These are phyloP conservation scores for Parauchenoglanis punctatus DNA, from an alignment of 2,797 vertebrate genomes.

Conservation along the genomic window DNA sequence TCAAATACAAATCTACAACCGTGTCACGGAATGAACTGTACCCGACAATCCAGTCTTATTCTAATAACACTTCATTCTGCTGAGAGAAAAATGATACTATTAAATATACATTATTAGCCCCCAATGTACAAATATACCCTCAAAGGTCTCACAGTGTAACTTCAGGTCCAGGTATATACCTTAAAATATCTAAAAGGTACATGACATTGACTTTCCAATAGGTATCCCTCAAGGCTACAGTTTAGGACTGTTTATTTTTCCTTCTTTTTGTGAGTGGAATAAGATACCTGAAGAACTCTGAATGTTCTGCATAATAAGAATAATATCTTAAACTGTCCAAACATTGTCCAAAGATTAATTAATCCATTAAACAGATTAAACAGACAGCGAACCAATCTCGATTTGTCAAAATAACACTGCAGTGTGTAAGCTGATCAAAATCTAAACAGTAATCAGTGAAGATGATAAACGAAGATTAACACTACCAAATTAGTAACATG, in stretches of 20 bases:
- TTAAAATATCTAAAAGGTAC: background rate
- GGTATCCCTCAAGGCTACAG: constrained; percentile 9
- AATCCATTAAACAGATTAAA: background rate
- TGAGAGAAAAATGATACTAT: constrained; percentile 16
- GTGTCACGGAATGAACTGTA: constrained; percentile 50
- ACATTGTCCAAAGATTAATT: background rate
- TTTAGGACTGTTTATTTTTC: background rate
- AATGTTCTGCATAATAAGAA: background rate
- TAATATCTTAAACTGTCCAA: background rate
- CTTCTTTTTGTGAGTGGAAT: background rate
- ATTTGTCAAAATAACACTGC: background rate
- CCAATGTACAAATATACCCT: background rate
- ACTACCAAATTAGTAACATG: background rate
- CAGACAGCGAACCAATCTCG: background rate
- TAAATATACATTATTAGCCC: background rate
- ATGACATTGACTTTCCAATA: background rate
- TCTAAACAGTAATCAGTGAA: background rate
- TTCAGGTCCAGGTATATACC: background rate
- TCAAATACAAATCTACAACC: constrained; percentile 14
- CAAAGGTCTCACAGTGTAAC: background rate
- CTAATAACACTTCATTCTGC: constrained; percentile 35
- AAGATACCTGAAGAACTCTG: background rate
- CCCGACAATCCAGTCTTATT: constrained; percentile 54
- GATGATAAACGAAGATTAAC: background rate
- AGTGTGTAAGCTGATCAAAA: background rate